Base-by-base conservation (phyloP, 2,797 vertebrate genomes). In the Leuciscus waleckii region DNA sequence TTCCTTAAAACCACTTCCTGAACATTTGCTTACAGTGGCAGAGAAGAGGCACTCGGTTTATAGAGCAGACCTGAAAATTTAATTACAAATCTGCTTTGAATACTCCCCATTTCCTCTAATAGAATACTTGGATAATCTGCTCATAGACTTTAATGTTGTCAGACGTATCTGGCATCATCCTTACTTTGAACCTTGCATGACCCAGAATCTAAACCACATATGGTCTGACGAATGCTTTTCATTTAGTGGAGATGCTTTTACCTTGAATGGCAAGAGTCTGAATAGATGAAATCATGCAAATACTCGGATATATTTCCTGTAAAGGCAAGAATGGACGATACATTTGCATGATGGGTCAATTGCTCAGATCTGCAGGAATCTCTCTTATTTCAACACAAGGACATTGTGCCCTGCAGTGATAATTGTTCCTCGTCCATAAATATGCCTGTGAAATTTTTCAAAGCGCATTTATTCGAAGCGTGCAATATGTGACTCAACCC, bases 381-480 rank as follows among this genome's bases (percentile, higher is more conserved):
- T 56, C 21, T 39, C 26, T 82, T n/a, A 56, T 61, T 81, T 77
- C 43, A 58, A 5, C 71, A 35, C 23, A 2, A 26, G 67, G 46
- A 73, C 46, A 41, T 70, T 78, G 54, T 68, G 79, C 82, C 80
- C 75, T n/a, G 63, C 87, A 78, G 79, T 73, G 77, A 87, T 35
- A 29, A 78, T 76, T 41, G 85, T 87, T 90, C 90, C 89, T 91
- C 83, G 0, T 89, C 90, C 87, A 92, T 93, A 92, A 93, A 93
- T 91, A 91, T 90, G 88, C 91, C 87, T 91, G 90, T 92, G 91
- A 93, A 81, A 74, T 86, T 92, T 91, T 89, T 89, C 90, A 85
- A 89, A 88, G 89, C 85, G 5, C 81, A 92, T 92, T 87, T 87
- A 86, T 80, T 89, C 92, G 90, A 89, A 89, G 85, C 79, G 84